Evolutionary conservation across 1,140 invertebrate genomes (phyloP).

Genomic region (Drosophila suzukii): DNA sequence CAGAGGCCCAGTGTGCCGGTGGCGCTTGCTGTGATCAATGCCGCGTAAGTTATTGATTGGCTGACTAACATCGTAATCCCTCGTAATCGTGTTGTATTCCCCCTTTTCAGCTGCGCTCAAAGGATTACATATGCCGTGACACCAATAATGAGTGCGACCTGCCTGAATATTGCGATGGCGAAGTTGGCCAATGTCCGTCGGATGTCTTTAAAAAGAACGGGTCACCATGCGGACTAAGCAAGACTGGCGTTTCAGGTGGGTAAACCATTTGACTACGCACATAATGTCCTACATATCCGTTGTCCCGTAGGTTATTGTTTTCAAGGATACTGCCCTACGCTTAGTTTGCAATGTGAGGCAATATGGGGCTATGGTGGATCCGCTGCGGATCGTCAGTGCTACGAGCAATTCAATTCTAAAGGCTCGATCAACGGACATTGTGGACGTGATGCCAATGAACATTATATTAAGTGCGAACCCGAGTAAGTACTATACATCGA

Average conservation of each 20-base stretch:
- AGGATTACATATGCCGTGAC: slow-evolving; percentile 92
- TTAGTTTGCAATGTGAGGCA: slow-evolving; percentile 93
- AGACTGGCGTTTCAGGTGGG: slow-evolving; percentile 80
- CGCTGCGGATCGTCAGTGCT: slow-evolving; percentile 93
- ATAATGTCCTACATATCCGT: too few relatives aligned
- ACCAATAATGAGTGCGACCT: slow-evolving; percentile 96
- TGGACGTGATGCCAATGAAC: slow-evolving; percentile 91
- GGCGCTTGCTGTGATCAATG: slow-evolving; percentile 97
- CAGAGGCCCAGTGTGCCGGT: slow-evolving; percentile 95
- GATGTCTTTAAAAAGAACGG: slow-evolving; percentile 97
- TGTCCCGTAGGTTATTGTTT: slow-evolving; percentile 92
- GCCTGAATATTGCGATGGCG: slow-evolving; percentile 95
- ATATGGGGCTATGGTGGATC: slow-evolving; percentile 95
- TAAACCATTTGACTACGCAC: not conserved
- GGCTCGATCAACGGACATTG: slow-evolving; percentile 97
- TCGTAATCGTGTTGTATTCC: not conserved
- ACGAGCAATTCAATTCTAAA: slow-evolving; percentile 96
- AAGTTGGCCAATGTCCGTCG: slow-evolving; percentile 92
- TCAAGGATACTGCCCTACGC: slow-evolving; percentile 95
- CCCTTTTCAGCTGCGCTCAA: slow-evolving; percentile 88
- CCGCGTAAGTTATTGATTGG: slow-evolving; percentile 87
- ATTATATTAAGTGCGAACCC: slow-evolving; percentile 93
- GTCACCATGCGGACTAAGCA: slow-evolving; percentile 88
- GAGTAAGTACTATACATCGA: slow-evolving; percentile 88
- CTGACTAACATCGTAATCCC: not conserved